Conservation (phyloP, 2,113 vertebrate species). For the Pelusios castaneus region DNA sequence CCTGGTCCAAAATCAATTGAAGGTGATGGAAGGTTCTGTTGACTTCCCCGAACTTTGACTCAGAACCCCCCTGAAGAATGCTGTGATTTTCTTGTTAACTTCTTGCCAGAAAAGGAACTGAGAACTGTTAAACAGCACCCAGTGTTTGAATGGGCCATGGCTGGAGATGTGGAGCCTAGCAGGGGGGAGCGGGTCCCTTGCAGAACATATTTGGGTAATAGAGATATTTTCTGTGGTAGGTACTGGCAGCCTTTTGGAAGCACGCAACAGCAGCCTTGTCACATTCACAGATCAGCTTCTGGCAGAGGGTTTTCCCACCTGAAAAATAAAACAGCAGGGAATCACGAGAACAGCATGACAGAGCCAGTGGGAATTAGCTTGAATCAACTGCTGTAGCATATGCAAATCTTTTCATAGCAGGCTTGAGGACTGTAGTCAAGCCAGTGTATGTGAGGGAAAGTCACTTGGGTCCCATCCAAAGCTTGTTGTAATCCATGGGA, state of each 20-base stretch:
- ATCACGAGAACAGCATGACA: rapidly evolving
- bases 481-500: too few relatives aligned
- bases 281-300: constrained; percentile 9
- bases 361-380: not conserved
- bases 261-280: constrained; percentile 39
- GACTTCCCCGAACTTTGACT: not conserved
- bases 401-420: rapidly evolving
- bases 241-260: constrained; percentile 24
- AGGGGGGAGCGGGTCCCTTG: constrained; percentile 30
- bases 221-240: constrained; percentile 5
- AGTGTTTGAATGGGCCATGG: not conserved
- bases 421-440: not conserved
- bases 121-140: not conserved
- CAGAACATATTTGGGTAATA: constrained; percentile 45
- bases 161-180: not conserved
- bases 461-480: too few relatives aligned
- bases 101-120: too few relatives aligned
- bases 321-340: not conserved
- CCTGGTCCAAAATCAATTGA: too few relatives aligned
- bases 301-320: constrained; percentile 57
- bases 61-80: not conserved
- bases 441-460: too few relatives aligned
- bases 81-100: too few relatives aligned
- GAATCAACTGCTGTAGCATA: rapidly evolving
- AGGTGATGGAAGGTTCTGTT: too few relatives aligned